A percentile compares a stretch with the other conserved stretches of the same genome.
phyloP scores from a whole-genome alignment of 2,797 vertebrate genomes.

The Ispidina picta region DNA sequence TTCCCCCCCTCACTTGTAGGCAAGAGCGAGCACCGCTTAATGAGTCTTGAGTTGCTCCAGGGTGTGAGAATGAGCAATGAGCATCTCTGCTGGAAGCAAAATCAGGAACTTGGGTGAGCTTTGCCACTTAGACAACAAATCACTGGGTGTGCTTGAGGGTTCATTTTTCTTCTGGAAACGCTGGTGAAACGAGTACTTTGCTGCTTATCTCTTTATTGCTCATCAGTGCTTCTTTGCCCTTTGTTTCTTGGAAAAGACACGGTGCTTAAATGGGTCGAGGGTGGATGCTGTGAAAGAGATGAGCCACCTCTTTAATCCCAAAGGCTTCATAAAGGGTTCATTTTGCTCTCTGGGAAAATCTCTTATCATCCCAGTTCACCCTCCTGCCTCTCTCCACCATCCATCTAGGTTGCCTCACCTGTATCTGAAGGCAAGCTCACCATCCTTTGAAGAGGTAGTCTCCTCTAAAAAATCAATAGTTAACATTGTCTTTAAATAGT shows the following conservation, averaged over 20 bases:
- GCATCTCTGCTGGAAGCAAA: slow-evolving; percentile 45
- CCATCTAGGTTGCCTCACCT: background rate
- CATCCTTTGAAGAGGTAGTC: slow-evolving; percentile 65
- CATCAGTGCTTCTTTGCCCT: slow-evolving; percentile 50
- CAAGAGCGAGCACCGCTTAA: background rate
- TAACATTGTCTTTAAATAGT: slow-evolving; percentile 72
- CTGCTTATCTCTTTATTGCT: slow-evolving; percentile 56
- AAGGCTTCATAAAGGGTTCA: slow-evolving; percentile 29
- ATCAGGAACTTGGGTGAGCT: slow-evolving; percentile 33
- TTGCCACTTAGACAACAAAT: slow-evolving; percentile 46
- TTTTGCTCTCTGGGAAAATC: slow-evolving; percentile 23
- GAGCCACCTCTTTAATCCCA: slow-evolving; percentile 34
- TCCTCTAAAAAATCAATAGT: slow-evolving; percentile 71
- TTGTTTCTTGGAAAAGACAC: slow-evolving; percentile 23
- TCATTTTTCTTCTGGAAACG: slow-evolving; percentile 53
- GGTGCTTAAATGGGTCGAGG: slow-evolving; percentile 5
- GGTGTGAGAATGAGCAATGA: slow-evolving; percentile 39
- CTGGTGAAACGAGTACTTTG: background rate
- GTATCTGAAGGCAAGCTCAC: slow-evolving; percentile 32
- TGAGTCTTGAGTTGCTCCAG: background rate
- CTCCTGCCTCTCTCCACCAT: background rate
- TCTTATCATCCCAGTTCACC: background rate
- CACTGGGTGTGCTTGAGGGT: slow-evolving; percentile 3
- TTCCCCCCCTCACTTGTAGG: background rate
- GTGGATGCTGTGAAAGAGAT: background rate